Evolutionary conservation across 2,888 invertebrate genomes (phyloP).

Genomic region (Lasius fuliginosus): DNA sequence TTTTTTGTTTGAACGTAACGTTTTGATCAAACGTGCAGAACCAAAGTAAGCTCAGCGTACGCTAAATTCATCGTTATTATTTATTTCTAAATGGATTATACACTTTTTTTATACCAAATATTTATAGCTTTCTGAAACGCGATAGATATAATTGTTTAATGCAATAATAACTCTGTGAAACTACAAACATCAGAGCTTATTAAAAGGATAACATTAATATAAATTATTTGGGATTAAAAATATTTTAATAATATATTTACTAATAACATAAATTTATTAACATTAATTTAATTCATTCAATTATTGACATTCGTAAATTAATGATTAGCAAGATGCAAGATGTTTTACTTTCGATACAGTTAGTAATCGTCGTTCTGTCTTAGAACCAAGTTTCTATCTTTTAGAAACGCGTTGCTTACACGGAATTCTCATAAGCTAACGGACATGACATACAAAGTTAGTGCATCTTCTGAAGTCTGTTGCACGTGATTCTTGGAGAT

Average conservation of each 20-base stretch:
- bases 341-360: not conserved
- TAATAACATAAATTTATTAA: not conserved
- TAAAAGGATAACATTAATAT: not conserved
- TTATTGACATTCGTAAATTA: not conserved
- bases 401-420: slow-evolving; percentile 42
- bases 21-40: slow-evolving; percentile 43
- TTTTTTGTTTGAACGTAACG: slow-evolving; percentile 31
- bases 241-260: not conserved
- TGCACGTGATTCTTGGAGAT: slow-evolving; percentile 49
- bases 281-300: not conserved
- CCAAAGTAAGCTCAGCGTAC: slow-evolving; percentile 11
- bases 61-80: slow-evolving; percentile 47
- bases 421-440: slow-evolving; percentile 55
- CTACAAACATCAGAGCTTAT: not conserved
- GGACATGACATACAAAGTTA: slow-evolving; percentile 55
- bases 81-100: slow-evolving; percentile 46
- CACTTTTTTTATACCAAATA: slow-evolving; percentile 28
- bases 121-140: not conserved
- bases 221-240: not conserved
- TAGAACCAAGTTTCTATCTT: slow-evolving; percentile 36
- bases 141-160: not conserved
- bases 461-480: slow-evolving; percentile 50
- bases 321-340: not conserved
- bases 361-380: slow-evolving; percentile 15
- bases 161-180: not conserved